Evolutionary conservation across 2,797 vertebrate species (phyloP).

Genomic region (Pagetopsis macropterus): DNA sequence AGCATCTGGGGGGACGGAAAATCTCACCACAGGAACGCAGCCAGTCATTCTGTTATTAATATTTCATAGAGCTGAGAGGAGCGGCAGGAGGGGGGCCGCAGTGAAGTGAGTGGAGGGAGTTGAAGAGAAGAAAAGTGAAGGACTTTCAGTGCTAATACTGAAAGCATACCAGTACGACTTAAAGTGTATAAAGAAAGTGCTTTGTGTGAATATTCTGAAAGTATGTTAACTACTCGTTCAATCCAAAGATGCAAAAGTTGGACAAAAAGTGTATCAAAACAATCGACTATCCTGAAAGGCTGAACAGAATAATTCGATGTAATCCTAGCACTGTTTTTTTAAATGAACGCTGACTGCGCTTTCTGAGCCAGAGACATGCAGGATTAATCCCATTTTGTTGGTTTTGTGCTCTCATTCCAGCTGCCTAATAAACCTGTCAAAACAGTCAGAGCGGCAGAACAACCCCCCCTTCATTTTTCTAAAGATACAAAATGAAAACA

Average conservation of each 20-base stretch:
- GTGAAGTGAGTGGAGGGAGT: conserved; percentile 18
- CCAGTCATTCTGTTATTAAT: conserved; percentile 81
- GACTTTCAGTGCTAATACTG: conserved; percentile 31
- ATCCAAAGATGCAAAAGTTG: neutral
- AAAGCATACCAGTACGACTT: neutral
- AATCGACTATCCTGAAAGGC: neutral
- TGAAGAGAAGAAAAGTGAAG: conserved; percentile 39
- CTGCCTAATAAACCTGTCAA: conserved; percentile 80
- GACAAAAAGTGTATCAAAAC: neutral
- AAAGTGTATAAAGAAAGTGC: neutral
- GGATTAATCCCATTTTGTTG: conserved; percentile 73
- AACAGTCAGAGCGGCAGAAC: conserved; percentile 53
- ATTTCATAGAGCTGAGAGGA: conserved; percentile 73
- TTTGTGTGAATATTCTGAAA: neutral
- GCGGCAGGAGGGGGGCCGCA: conserved; percentile 9
- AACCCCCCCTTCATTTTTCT: conserved; percentile 21
- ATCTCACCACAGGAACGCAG: conserved; percentile 74
- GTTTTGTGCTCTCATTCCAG: conserved; percentile 74
- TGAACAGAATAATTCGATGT: neutral
- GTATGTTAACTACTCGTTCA: neutral
- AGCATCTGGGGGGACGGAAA: conserved; percentile 78
- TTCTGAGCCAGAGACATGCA: conserved; percentile 56
- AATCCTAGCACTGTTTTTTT: conserved; percentile 32
- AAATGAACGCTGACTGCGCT: conserved; percentile 45
- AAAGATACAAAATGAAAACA: conserved; percentile 61